Evolutionary conservation across 2,797 vertebrate species (phyloP), one percentile per base, ranked within the genome.

Genomic region (Sebastes minor): DNA sequence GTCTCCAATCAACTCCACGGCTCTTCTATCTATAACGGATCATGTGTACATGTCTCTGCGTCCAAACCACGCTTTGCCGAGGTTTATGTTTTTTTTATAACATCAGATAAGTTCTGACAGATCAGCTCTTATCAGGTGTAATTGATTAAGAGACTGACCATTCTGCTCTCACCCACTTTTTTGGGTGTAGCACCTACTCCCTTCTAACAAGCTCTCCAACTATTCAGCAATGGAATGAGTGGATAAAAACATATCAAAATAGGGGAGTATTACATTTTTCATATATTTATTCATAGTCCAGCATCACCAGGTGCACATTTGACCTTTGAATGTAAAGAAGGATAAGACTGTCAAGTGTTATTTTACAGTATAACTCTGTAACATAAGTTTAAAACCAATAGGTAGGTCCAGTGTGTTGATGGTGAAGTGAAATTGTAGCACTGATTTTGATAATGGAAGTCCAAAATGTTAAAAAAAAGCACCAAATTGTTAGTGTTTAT

Each of bases 81-180:
- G 6, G 30, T 60, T 81, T 30, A 20, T 53, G 12, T 46, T 61
- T 72, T 64, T 70, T 70, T 69, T 65, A 76, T 49, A 62, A 70
- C 55, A 74, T 75, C 9, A 52, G 77, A 85, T 85, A 80, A 77
- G 65, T 81, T 65, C 22, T 49, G 61, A 66, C n/a, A 33, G 65
- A 27, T 64, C 22, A 61, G 42, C 57, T 76, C 66, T 85, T 84
- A 90, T 91, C 83, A 71, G 77, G 84, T 89, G 72, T 75, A 83
- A 82, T n/a, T 79, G 72, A 64, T 74, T 66, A 78, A 83, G 25
- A 75, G 8, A 65, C 70, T 71, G 68, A 60, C 64, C 61, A 83
- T 18, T 71, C 11, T 27, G 35, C 62, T 18, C 38, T 70, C 53
- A 65, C 22, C 10, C 64, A 53, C 42, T 66, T 77, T 74, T 74